Conservation (phyloP, 2,113 vertebrate species). For the Lycaon pictus region DNA sequence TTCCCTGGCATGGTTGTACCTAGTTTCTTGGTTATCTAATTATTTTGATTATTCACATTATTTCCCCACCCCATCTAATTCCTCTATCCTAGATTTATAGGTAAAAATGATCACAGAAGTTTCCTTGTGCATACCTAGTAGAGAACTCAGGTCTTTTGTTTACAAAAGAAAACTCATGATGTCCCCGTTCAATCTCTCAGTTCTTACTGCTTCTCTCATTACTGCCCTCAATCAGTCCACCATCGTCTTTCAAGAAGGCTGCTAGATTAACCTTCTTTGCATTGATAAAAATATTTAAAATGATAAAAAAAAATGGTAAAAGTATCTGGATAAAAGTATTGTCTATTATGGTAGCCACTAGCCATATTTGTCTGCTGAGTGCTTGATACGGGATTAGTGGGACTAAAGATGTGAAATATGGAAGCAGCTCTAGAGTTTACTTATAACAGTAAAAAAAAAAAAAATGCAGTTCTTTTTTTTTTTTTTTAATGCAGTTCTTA, state of each 20-base stretch:
- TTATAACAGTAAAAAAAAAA: background rate
- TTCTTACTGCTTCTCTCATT: background rate
- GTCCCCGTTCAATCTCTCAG: background rate
- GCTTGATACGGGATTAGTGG: background rate
- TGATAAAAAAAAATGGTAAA: background rate
- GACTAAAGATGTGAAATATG: background rate
- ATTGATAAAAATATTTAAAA: background rate
- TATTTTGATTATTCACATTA: background rate
- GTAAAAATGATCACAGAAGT: background rate
- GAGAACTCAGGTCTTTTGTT: background rate
- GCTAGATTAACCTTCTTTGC: too few species aligned
- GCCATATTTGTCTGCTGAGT: too few species aligned
- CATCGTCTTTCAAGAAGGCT: too few species aligned
- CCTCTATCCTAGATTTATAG: background rate
- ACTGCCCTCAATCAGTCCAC: background rate
- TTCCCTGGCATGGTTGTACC: too few species aligned
- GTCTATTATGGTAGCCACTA: background rate
- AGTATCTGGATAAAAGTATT: background rate
- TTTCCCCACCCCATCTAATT: background rate
- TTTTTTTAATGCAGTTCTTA: background rate
- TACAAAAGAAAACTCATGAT: background rate
- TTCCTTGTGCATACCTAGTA: too few species aligned
- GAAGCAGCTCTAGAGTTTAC: background rate
- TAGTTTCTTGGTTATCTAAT: background rate
- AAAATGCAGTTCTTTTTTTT: too few species aligned